A percentile compares a stretch with the other conserved stretches of the same genome.
These are phyloP conservation scores for Arctocebus calabarensis DNA, from an alignment of 2,797 vertebrate species.

Conservation along the genomic window DNA sequence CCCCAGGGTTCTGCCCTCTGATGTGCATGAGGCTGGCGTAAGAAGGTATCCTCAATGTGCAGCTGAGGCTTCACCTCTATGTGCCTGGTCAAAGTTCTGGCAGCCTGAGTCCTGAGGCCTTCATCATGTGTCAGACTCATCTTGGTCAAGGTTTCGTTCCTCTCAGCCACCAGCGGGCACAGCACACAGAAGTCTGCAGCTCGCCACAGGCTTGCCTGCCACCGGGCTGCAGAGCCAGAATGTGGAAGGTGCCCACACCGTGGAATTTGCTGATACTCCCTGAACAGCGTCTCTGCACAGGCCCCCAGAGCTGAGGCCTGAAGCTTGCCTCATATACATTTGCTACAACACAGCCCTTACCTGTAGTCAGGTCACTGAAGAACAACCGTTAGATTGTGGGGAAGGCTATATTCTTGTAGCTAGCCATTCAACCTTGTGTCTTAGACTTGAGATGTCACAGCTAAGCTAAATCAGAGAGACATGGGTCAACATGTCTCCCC, in stretches of 20 bases:
- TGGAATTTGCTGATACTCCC: fast-evolving
- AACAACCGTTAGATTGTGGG: background rate
- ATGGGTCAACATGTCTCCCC: background rate
- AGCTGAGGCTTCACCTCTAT: background rate
- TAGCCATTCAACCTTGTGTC: fast-evolving
- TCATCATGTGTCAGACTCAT: background rate
- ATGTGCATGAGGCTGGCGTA: background rate
- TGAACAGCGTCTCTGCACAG: background rate
- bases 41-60: background rate
- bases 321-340: fast-evolving
- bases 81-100: too few species aligned
- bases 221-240: background rate
- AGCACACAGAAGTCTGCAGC: background rate
- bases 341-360: background rate
- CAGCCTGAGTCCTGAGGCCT: background rate
- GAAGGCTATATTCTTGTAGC: background rate
- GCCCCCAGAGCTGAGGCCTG: background rate
- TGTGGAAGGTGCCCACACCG: fast-evolving
- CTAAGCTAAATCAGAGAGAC: background rate
- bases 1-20: background rate
- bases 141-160: too few species aligned
- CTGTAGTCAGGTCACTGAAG: background rate
- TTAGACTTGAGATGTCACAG: background rate
- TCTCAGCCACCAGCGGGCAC: background rate
- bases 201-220: fast-evolving